Conservation (phyloP, 64 coral and sea anemone species). For the Acropora tenuis region DNA sequence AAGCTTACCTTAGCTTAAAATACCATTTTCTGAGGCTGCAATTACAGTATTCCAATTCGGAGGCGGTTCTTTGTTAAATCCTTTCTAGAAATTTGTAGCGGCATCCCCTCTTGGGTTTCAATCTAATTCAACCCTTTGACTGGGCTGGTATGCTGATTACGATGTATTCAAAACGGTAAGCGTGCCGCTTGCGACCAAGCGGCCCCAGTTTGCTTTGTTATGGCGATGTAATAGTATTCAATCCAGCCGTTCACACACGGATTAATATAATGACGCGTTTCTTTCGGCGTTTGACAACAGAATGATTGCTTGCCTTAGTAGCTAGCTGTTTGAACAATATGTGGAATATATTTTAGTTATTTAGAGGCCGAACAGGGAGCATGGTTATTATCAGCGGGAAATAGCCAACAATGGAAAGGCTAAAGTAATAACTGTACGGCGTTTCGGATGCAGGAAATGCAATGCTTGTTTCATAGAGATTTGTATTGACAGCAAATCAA, state of each 20-base stretch:
- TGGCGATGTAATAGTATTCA: background rate
- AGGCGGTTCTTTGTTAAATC: background rate
- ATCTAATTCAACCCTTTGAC: background rate
- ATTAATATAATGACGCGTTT: conserved; percentile 17
- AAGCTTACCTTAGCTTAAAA: too few species aligned
- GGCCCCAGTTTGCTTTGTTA: background rate
- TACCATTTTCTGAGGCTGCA: too few species aligned
- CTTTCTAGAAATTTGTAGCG: background rate
- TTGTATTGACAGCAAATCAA: background rate
- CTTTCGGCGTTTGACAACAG: conserved; percentile 17
- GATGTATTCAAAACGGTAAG: conserved; percentile 1
- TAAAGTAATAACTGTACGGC: background rate
- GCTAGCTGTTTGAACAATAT: conserved; percentile 14
- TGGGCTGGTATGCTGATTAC: conserved; percentile 17
- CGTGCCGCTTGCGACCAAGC: background rate
- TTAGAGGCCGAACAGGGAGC: background rate
- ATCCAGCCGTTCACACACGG: background rate
- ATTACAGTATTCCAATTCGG: background rate
- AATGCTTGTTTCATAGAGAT: background rate
- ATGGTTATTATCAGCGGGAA: conserved; percentile 4
- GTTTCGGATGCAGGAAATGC: background rate
- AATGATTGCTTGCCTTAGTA: background rate
- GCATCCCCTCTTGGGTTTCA: background rate
- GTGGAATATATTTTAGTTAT: conserved; percentile 25
- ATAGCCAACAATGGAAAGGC: background rate